A percentile compares a stretch with the other conserved stretches of the same genome.
Conservation (phyloP, 2,113 vertebrate species). For the Asarcornis scutulata region DNA sequence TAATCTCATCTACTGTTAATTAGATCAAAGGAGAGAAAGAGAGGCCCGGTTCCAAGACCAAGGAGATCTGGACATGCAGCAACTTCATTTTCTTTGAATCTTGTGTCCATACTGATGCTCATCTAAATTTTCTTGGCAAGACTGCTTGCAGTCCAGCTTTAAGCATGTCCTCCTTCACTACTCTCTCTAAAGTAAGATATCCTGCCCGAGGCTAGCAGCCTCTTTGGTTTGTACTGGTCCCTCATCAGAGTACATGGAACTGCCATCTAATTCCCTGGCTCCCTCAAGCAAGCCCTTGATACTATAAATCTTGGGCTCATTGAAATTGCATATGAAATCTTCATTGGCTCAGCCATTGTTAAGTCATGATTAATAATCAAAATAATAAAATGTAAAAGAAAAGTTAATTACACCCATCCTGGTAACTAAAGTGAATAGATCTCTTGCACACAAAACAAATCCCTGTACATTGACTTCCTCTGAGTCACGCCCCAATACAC, state of each 20-base stretch:
- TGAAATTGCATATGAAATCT: slow-evolving; percentile 60
- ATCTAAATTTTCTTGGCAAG: not conserved
- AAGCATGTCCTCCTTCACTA: not conserved
- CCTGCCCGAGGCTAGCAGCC: not conserved
- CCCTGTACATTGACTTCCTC: slow-evolving; percentile 76
- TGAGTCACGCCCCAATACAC: slow-evolving; percentile 77
- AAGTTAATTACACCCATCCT: slow-evolving; percentile 66
- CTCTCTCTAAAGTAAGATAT: not conserved
- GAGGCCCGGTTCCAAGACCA: not conserved
- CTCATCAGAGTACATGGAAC: not conserved
- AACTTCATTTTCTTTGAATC: not conserved
- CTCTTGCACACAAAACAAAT: slow-evolving; percentile 73
- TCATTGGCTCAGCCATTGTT: slow-evolving; percentile 66
- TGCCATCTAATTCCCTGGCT: not conserved
- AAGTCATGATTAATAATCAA: slow-evolving; percentile 74
- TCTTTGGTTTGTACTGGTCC: not conserved
- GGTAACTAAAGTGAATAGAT: slow-evolving; percentile 77
- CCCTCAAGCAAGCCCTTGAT: not conserved
- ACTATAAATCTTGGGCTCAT: slow-evolving; percentile 27
- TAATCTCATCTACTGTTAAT: not conserved
- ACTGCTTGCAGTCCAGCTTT: not conserved
- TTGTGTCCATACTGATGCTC: not conserved
- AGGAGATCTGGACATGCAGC: not conserved
- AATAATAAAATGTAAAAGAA: slow-evolving; percentile 71
- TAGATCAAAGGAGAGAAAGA: not conserved